phyloP scores from a whole-genome alignment of 2,113 vertebrate species.

The Poicephalus meyeri region DNA sequence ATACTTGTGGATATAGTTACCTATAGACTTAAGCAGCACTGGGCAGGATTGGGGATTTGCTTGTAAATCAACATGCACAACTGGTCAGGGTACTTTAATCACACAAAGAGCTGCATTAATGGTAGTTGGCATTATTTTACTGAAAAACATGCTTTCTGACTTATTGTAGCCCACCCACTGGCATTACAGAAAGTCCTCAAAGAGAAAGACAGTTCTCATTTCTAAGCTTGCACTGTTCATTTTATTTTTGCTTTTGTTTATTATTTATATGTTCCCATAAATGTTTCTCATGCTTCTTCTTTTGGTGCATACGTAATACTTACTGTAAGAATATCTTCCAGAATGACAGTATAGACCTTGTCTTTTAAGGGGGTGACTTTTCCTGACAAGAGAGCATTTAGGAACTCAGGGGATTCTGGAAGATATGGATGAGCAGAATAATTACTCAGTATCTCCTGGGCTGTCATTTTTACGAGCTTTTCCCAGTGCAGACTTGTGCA shows the following conservation, averaged over 20 bases:
- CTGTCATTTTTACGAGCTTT: background rate
- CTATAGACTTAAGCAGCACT: fast-evolving
- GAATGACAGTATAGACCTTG: background rate
- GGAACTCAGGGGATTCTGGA: background rate
- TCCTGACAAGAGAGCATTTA: background rate
- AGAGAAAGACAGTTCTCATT: background rate
- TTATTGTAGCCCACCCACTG: background rate
- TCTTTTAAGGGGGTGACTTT: background rate
- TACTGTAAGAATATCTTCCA: background rate
- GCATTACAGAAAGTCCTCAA: background rate
- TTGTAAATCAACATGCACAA: background rate
- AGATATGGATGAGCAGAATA: background rate
- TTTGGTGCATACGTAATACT: background rate
- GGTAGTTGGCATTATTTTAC: background rate
- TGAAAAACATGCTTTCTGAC: background rate
- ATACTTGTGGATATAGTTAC: background rate
- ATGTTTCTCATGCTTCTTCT: background rate
- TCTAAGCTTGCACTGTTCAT: background rate
- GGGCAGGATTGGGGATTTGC: background rate
- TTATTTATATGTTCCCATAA: background rate
- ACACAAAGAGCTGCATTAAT: background rate
- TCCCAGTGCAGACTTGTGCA: conserved; percentile 3
- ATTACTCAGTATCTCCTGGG: background rate
- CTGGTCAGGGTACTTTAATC: background rate
- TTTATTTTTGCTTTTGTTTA: background rate